Evolutionary conservation across 2,113 vertebrate genomes (phyloP).

Genomic region (Prunella himalayana): DNA sequence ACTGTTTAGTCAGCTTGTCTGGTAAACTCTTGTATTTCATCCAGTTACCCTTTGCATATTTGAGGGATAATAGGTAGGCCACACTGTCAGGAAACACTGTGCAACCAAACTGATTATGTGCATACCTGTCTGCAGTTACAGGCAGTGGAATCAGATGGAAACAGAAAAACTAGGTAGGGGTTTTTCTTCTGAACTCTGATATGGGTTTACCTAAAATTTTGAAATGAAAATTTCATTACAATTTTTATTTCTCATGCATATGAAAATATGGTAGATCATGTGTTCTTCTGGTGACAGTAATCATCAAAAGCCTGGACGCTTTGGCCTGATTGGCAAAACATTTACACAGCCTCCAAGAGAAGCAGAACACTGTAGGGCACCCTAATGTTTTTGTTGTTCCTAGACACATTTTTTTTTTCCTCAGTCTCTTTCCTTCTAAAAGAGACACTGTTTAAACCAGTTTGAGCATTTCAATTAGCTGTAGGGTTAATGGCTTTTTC

Average conservation of each 20-base stretch:
- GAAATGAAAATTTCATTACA: not conserved
- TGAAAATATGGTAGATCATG: not conserved
- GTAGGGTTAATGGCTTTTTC: not conserved
- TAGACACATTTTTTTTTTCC: not conserved
- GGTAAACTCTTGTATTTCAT: not conserved
- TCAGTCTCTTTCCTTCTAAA: not conserved
- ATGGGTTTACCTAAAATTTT: not conserved
- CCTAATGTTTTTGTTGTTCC: not conserved
- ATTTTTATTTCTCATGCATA: not conserved
- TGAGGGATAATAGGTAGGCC: not conserved
- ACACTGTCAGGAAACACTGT: not conserved
- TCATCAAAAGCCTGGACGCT: not conserved
- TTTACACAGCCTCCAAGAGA: not conserved
- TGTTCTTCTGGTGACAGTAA: not conserved
- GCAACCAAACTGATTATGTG: not conserved
- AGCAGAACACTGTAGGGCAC: not conserved
- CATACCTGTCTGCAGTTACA: not conserved
- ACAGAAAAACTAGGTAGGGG: not conserved
- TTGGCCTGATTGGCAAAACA: not conserved
- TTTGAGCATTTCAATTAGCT: not conserved
- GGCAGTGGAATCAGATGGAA: not conserved
- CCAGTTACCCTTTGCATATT: not conserved
- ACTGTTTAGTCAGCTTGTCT: constrained; percentile 9
- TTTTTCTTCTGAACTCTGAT: not conserved
- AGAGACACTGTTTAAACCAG: not conserved